phyloP scores from a whole-genome alignment of 2,797 vertebrate species.

The Cyclura pinguis region DNA sequence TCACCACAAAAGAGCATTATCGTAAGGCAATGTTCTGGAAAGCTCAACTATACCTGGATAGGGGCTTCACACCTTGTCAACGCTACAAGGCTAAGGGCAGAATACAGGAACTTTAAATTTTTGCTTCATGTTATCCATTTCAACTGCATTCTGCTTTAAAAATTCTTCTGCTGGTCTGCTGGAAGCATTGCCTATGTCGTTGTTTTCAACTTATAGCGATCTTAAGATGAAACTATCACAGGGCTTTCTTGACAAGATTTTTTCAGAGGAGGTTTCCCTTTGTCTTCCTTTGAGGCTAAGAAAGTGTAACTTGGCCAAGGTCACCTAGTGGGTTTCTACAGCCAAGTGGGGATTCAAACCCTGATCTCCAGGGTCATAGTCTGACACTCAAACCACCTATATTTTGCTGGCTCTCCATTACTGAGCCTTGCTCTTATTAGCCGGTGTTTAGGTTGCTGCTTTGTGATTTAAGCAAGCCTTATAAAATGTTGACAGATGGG shows the following conservation, averaged over 20 bases:
- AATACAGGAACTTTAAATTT: constrained; percentile 37
- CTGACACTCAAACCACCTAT: too few relatives aligned
- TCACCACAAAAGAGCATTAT: background rate
- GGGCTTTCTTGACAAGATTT: too few relatives aligned
- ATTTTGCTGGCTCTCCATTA: background rate
- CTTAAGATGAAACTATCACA: too few relatives aligned
- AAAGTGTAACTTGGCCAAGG: too few relatives aligned
- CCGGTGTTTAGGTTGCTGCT: background rate
- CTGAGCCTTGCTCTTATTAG: background rate
- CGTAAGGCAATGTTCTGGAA: background rate
- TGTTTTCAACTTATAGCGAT: too few relatives aligned
- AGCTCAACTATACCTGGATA: background rate
- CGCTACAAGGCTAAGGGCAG: background rate
- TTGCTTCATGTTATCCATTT: constrained; percentile 48
- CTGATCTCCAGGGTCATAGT: too few relatives aligned
- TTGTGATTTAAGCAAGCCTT: background rate
- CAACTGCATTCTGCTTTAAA: constrained; percentile 17
- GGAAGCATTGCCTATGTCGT: background rate
- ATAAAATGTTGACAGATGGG: rapidly evolving
- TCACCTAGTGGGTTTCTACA: too few relatives aligned
- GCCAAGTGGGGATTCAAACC: too few relatives aligned
- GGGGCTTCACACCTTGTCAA: background rate
- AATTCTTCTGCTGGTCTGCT: background rate
- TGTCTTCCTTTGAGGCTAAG: too few relatives aligned
- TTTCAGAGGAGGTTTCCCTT: too few relatives aligned